These are phyloP conservation scores for Odocoileus virginianus DNA, from an alignment of 2,113 vertebrate genomes.

Conservation along the genomic window DNA sequence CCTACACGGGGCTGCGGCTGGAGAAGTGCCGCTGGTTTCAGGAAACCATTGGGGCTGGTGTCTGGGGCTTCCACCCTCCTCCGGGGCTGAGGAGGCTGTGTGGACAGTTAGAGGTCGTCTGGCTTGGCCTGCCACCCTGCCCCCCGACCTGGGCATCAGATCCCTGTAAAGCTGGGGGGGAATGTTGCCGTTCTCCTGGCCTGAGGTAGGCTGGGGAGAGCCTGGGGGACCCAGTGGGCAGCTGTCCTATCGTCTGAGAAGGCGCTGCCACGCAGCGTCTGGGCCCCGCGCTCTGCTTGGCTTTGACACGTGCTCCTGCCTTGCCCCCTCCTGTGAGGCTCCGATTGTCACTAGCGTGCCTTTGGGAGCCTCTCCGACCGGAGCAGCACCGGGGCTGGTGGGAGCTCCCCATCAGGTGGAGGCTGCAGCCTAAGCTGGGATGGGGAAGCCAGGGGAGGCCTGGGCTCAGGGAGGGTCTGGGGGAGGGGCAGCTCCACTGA, in stretches of 20 bases:
- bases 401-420: neutral
- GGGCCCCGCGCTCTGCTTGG: fast-evolving
- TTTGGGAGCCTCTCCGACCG: fast-evolving
- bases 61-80: neutral
- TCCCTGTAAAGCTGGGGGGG: neutral
- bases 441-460: neutral
- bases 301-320: fast-evolving
- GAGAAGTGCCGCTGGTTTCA: neutral
- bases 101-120: neutral
- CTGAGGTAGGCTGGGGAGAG: neutral
- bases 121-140: neutral
- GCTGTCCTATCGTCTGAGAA: neutral
- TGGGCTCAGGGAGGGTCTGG: neutral
- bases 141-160: neutral
- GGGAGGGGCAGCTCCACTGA: neutral
- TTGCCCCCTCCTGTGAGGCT: fast-evolving
- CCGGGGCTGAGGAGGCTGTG: neutral
- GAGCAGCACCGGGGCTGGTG: fast-evolving
- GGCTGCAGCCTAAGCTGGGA: neutral
- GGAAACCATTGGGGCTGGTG: neutral
- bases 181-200: fast-evolving
- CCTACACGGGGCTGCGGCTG: fast-evolving
- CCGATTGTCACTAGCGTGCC: fast-evolving
- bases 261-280: neutral
- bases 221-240: neutral